These are phyloP conservation scores for Opisthograptis luteolata DNA, from an alignment of 2,888 invertebrate genomes.

Conservation along the genomic window DNA sequence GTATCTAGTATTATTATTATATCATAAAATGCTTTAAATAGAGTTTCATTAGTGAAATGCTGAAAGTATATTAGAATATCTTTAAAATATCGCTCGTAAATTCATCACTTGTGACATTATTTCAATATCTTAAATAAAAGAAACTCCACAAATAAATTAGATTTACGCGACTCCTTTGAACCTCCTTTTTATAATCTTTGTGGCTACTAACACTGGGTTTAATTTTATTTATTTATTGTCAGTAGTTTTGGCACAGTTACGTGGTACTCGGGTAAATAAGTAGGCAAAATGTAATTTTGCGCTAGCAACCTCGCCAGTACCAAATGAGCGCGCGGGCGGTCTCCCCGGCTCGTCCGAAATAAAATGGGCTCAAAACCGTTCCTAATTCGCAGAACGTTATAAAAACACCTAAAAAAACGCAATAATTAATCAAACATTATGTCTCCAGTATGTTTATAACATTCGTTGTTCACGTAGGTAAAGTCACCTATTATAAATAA, in stretches of 20 bases:
- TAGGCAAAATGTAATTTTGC: slow-evolving; percentile 36
- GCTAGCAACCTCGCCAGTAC: slow-evolving; percentile 60
- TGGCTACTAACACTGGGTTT: no score
- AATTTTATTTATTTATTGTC: background rate
- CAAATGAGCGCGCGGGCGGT: slow-evolving; percentile 60
- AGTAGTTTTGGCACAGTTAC: slow-evolving; percentile 16
- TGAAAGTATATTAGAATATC: no score
- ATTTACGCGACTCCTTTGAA: no score
- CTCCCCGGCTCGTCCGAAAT: slow-evolving; percentile 48
- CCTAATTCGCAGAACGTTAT: slow-evolving; percentile 55
- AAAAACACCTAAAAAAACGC: slow-evolving; percentile 51
- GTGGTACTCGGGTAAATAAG: slow-evolving; percentile 28
- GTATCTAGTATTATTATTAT: no score
- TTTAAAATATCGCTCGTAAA: no score
- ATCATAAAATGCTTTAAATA: no score
- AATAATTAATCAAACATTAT: slow-evolving; percentile 52
- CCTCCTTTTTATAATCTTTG: no score
- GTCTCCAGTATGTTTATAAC: slow-evolving; percentile 70
- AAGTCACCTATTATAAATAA: slow-evolving; percentile 36
- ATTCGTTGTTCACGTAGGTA: slow-evolving; percentile 54
- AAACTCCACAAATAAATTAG: no score
- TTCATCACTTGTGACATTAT: no score
- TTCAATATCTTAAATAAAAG: no score
- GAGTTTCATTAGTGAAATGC: no score
- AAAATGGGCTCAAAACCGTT: slow-evolving; percentile 59